Base-by-base conservation (phyloP, 2,888 invertebrate genomes). In the Tetropium fuscum region DNA sequence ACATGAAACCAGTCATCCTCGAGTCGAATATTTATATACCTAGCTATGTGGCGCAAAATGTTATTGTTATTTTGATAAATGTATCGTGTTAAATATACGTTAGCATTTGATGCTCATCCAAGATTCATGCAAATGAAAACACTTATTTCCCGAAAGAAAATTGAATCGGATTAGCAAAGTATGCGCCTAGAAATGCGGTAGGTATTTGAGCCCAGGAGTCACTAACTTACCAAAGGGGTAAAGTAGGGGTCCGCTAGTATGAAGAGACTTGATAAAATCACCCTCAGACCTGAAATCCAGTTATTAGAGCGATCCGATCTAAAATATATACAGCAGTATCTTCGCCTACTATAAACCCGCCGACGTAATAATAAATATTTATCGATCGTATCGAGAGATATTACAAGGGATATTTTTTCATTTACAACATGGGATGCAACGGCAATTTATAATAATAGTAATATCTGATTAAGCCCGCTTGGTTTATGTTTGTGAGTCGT, bases 221-320 rank as follows among this genome's bases (percentile, higher is more conserved):
- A 40, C 49, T 47, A 38, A 51, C 38, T 40, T 27, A 19, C 27
- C 49, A 51, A 51, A 51, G 16, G 53, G 53, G 43, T 41, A 11
- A 54, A 55, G 22, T 38, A 47, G 47, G 47, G 55, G 55, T 34
- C 47, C n/a, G 27, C 27, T 40, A 36, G 44, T 55, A 56, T 48
- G 48, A 36, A 41, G 56, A 49, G 56, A 40, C 13, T 32, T 32
- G 56, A 49, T 47, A 55, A 45, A 19, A 40, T 49, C 56, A 38
- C 53, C 53, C 49, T n/a, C 3, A 40, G 18, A 10, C 40, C 27
- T 43, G 19, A 49, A 56, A 48, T 56, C 49, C 49, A 38, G 48
- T 56, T 48, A 47, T 41, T 47, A 56, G 16, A 47, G 34, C 32
- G 56, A 48, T 56, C 48, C 20, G 30, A 49, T 49, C 56, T 30